phyloP scores from a whole-genome alignment of 2,113 vertebrate species.

The Trinectes maculatus region DNA sequence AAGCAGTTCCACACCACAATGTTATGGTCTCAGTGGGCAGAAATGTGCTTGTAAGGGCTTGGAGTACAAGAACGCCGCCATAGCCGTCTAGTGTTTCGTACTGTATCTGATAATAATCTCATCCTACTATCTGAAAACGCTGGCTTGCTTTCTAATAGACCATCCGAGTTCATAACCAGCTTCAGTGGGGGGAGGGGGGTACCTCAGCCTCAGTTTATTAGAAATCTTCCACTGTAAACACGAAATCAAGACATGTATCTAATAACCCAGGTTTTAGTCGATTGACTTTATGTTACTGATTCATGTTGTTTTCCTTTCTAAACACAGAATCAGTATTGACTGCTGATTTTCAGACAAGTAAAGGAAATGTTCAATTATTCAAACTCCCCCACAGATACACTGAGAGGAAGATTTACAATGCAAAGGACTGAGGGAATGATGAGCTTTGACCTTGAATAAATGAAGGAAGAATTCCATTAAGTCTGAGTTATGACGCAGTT shows the following conservation, averaged over 20 bases:
- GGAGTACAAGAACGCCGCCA: slow-evolving; percentile 36
- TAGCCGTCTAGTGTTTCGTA: slow-evolving; percentile 38
- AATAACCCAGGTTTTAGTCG: slow-evolving; percentile 14
- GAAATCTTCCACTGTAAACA: slow-evolving; percentile 3
- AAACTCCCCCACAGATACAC: slow-evolving; percentile 46
- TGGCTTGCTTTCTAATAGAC: slow-evolving; percentile 12
- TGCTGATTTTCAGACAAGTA: slow-evolving; percentile 30
- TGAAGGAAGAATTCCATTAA: slow-evolving; percentile 72
- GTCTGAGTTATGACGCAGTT: slow-evolving; percentile 55
- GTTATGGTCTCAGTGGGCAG: slow-evolving; percentile 31
- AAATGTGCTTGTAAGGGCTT: slow-evolving; percentile 57
- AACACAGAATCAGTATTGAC: slow-evolving; percentile 28
- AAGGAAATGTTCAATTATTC: slow-evolving; percentile 53
- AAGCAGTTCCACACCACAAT: slow-evolving; percentile 30
- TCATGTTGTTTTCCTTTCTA: slow-evolving; percentile 15
- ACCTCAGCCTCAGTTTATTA: slow-evolving; percentile 4
- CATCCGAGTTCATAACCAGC: slow-evolving; percentile 27
- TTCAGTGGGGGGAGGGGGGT: not conserved
- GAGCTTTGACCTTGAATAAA: slow-evolving; percentile 79
- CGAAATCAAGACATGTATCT: not conserved
- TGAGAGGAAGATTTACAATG: slow-evolving; percentile 70
- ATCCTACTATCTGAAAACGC: slow-evolving; percentile 25
- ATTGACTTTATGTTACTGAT: slow-evolving; percentile 10
- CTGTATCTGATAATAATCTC: slow-evolving; percentile 53
- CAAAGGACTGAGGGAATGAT: slow-evolving; percentile 70